Conservation (phyloP, 1,140 invertebrate species). For the Anagrus nilaparvatae region DNA sequence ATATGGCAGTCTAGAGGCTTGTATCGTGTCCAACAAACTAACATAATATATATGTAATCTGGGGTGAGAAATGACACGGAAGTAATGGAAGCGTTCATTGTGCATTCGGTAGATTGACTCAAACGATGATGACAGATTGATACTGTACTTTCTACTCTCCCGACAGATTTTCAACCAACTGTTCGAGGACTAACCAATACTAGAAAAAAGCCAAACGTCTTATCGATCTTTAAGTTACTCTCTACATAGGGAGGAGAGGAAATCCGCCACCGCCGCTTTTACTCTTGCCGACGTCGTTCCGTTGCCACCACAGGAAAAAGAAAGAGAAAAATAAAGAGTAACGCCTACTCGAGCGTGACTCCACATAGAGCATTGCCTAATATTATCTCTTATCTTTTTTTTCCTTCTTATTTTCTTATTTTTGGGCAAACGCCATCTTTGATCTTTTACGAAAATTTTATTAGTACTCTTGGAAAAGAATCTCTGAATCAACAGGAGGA, state of each 20-base stretch:
- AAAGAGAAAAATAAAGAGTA: conserved; percentile 24
- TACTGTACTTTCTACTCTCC: conserved; percentile 34
- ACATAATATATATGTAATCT: too few species aligned
- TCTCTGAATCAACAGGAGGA: too few species aligned
- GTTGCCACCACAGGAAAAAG: conserved; percentile 23
- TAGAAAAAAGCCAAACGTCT: too few species aligned
- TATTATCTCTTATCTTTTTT: conserved; percentile 40
- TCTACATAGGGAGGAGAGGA: too few species aligned
- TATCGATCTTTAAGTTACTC: too few species aligned
- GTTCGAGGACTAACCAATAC: conserved; percentile 19
- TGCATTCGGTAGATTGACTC: conserved; percentile 38
- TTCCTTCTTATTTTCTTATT: too few species aligned
- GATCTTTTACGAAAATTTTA: conserved; percentile 1
- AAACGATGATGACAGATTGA: conserved; percentile 43
- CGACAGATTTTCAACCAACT: conserved; percentile 44
- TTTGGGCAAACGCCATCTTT: conserved; percentile 13
- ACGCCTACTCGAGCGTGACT: conserved; percentile 42
- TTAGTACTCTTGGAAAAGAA: too few species aligned
- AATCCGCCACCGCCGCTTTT: too few species aligned
- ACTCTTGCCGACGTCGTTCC: conserved; percentile 39
- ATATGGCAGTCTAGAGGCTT: conserved; percentile 31
- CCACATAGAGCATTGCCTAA: conserved; percentile 41
- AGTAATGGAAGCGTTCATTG: conserved; percentile 39
- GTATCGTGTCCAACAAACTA: conserved; percentile 20
- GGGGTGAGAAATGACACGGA: conserved; percentile 44